These are phyloP conservation scores for Tetragnatha montana DNA, from an alignment of 2,888 invertebrate species.

Conservation along the genomic window DNA sequence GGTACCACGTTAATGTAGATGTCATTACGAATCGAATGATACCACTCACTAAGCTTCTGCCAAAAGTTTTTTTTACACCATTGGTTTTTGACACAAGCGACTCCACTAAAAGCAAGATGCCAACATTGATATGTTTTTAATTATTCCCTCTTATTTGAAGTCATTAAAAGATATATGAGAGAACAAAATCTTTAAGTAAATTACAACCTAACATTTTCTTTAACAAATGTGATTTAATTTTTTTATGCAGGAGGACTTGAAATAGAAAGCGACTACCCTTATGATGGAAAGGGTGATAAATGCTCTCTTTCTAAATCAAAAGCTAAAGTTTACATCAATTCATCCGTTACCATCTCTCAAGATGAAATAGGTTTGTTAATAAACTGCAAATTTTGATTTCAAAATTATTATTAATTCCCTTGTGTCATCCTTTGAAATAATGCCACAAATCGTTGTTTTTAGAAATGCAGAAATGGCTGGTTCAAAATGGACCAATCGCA, in stretches of 20 bases:
- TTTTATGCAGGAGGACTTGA: constrained; percentile 86
- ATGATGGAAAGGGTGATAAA: constrained; percentile 87
- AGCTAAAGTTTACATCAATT: constrained; percentile 82
- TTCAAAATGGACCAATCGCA: constrained; percentile 92
- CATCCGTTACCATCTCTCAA: constrained; percentile 89
- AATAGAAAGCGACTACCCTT: constrained; percentile 91
- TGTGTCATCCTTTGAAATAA: background rate
- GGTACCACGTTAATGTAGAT: too few species aligned
- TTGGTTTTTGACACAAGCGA: too few species aligned
- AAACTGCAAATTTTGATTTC: background rate
- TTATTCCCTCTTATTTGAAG: too few species aligned
- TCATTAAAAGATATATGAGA: too few species aligned
- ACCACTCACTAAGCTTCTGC: too few species aligned
- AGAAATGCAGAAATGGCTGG: constrained; percentile 92
- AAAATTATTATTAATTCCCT: background rate
- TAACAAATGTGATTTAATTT: background rate
- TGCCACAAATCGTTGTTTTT: constrained; percentile 39
- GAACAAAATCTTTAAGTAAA: background rate
- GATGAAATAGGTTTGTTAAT: constrained; percentile 83
- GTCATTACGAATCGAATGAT: too few species aligned
- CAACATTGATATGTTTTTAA: too few species aligned
- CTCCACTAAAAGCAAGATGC: too few species aligned
- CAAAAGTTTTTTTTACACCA: too few species aligned
- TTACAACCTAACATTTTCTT: background rate
- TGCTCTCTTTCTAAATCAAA: constrained; percentile 83